phyloP scores from a whole-genome alignment of 1,140 invertebrate species.

The Agrypnia vestita region DNA sequence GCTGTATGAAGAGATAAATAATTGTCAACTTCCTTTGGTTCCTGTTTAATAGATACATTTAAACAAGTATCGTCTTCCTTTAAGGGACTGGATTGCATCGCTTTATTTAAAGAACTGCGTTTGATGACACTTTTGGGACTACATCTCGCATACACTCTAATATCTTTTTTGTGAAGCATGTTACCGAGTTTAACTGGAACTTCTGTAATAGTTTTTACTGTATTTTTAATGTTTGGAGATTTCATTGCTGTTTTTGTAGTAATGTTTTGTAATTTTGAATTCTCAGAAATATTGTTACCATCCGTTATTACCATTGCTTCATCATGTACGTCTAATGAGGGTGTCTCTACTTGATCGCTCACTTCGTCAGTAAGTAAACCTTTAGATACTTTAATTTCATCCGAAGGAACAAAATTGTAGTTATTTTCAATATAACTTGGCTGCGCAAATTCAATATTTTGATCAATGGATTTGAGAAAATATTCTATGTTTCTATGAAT shows the following conservation, averaged over 20 bases:
- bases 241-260: not conserved
- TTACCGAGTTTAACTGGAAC: not conserved
- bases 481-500: conserved; percentile 18
- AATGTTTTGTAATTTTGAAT: not conserved
- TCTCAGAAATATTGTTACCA: not conserved
- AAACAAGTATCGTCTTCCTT: not conserved
- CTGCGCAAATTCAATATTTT: conserved; percentile 23
- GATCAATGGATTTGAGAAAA: conserved; percentile 3
- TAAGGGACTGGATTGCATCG: not conserved
- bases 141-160: not conserved
- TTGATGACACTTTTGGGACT: conserved; percentile 18
- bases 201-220: not conserved
- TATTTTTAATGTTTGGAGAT: conserved; percentile 5
- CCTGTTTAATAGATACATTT: no score
- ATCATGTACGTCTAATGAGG: no score
- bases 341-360: no score
- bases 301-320: no score
- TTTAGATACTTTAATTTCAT: conserved; percentile 6
- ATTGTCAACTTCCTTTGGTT: no score
- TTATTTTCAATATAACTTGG: conserved; percentile 8
- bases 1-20: no score
- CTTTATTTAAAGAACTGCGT: conserved; percentile 1
- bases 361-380: not conserved
- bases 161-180: not conserved
- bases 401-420: not conserved